Percentiles rank a stretch among this genome's conserved stretches.
Evolutionary conservation across 2,113 vertebrate species (phyloP).

Genomic region (Rhinolophus ferrumequinum): DNA sequence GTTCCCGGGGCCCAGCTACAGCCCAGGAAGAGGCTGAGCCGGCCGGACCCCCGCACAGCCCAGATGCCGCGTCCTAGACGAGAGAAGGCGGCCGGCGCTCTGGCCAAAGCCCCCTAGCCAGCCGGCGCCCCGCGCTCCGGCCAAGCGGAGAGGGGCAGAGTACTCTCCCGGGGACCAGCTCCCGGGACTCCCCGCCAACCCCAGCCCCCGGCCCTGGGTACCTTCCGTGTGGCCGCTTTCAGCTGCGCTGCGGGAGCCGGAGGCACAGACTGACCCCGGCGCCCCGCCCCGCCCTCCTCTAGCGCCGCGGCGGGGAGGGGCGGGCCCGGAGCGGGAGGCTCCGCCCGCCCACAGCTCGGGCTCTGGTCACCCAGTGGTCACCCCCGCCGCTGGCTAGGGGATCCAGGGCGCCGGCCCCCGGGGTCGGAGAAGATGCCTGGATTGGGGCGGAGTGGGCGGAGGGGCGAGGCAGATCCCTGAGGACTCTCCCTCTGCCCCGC

Average conservation of each 20-base stretch:
- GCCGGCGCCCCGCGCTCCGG: neutral
- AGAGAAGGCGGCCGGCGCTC: neutral
- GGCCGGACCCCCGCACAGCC: neutral
- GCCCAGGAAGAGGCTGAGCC: neutral
- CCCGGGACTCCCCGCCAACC: constrained; percentile 4
- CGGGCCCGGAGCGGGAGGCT: neutral
- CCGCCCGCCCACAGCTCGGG: neutral
- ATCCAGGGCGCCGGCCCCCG: neutral
- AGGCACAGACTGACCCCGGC: constrained; percentile 69
- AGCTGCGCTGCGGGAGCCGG: constrained; percentile 62
- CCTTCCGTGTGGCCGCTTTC: constrained; percentile 60
- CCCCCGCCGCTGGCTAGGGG: rapidly evolving
- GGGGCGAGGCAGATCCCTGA: neutral
- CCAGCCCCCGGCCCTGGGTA: neutral
- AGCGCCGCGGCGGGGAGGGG: neutral
- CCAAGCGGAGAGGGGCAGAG: neutral
- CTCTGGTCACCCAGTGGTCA: rapidly evolving
- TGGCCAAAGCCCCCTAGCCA: neutral
- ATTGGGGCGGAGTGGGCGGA: neutral
- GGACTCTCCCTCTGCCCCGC: neutral
- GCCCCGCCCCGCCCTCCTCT: constrained; percentile 55
- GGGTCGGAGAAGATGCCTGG: rapidly evolving
- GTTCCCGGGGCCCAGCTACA: neutral
- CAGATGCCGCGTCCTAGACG: neutral
- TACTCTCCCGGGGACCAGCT: neutral